Base-by-base conservation (phyloP, 2,113 vertebrate genomes). In the Glaucomys volans region DNA sequence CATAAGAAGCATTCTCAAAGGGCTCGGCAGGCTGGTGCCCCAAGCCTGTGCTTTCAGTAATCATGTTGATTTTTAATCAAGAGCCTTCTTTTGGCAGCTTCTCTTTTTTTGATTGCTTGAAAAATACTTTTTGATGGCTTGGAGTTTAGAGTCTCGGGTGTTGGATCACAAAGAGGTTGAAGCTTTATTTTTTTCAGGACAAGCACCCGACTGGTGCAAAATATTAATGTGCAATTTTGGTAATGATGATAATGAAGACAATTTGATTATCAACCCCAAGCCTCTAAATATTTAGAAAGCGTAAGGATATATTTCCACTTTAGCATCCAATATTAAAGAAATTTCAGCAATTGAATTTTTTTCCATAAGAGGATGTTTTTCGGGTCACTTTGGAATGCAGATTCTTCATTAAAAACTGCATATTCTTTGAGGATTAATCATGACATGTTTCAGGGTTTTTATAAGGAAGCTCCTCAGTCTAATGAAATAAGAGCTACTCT, bases 31-130 rank as follows among this genome's bases (percentile, higher is more conserved):
- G 74, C 79, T n/a, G 30, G 75, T 26, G 66, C 76, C 92, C 76
- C 57, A n/a, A 85, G 95, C 67, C 86, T 87, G 30, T 72, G 64
- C 71, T 88, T 94, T 84, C 74, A 92, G 86, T 54, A 90, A 97
- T 96, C 57, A 90, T 92, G 95, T 97, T 98, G 95, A 47, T 97
- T 98, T 96, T 97, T 98, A 98, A 98, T 98, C 91, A 97, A 98
- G 94, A 74, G 91, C 86, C 92, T 97, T 66, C 88, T 79, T 97
- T 96, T 96, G 0, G 0, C 88, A 94, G 42, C 92, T 96, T 77
- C 4, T 90, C 17, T 87, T 75, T 96, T 81, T 97, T 97, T 95
- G 40, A 96, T 98, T 91, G 90, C 97, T 94, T 90, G 82, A 87
- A 76, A 97, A 97, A 47, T 50, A 64, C 44, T 96, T 92, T 9